Percentiles rank a stretch among this genome's conserved stretches.
phyloP scores from a whole-genome alignment of 2,888 invertebrate species.

The Dusona sp. region DNA sequence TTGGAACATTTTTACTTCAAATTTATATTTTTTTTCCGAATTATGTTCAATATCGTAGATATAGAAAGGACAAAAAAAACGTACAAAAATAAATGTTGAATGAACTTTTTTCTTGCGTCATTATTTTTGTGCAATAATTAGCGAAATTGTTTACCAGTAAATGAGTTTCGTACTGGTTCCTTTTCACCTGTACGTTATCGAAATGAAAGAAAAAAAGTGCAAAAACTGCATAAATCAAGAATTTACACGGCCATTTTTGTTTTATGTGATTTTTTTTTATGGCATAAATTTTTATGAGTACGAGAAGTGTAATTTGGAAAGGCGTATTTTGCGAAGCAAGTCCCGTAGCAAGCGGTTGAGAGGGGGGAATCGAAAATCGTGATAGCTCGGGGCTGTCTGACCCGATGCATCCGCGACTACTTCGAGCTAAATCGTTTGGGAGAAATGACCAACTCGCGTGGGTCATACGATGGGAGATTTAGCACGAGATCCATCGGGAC shows the following conservation, averaged over 20 bases:
- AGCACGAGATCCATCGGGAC: slow-evolving; percentile 20
- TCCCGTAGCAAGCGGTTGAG: slow-evolving; percentile 21
- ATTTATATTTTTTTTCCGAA: neutral
- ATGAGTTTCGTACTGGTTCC: neutral
- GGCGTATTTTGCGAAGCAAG: slow-evolving; percentile 33
- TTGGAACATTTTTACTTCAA: neutral
- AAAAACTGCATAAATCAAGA: neutral
- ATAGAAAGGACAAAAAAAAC: too few relatives aligned
- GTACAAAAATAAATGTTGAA: too few relatives aligned
- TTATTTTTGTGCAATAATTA: neutral
- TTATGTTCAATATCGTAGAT: neutral
- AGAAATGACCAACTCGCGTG: slow-evolving; percentile 31
- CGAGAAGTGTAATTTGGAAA: neutral
- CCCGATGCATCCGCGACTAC: slow-evolving; percentile 27
- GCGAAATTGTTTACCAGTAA: neutral
- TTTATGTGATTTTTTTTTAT: neutral
- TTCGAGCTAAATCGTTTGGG: slow-evolving; percentile 27
- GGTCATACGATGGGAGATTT: slow-evolving; percentile 52
- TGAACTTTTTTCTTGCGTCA: neutral
- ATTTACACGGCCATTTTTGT: neutral
- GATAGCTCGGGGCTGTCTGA: slow-evolving; percentile 11
- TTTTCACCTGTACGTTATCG: neutral
- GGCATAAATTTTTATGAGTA: neutral
- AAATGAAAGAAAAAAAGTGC: neutral
- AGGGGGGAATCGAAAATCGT: slow-evolving; percentile 17